Evolutionary conservation across 2,888 invertebrate genomes (phyloP).

Genomic region (Tillus elongatus): DNA sequence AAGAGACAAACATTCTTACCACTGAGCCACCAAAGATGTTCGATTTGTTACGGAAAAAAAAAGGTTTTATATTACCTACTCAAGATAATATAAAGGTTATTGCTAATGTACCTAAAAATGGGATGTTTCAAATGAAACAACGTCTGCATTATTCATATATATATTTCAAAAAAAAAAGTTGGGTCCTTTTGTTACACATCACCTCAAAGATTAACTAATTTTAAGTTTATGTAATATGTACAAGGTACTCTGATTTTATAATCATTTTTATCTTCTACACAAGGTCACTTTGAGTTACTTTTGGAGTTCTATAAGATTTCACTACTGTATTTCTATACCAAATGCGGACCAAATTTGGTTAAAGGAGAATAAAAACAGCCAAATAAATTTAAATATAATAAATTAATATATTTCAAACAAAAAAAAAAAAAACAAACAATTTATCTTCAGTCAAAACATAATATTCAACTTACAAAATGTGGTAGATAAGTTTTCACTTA

Average conservation of each 20-base stretch:
- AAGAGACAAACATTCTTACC: too few species aligned
- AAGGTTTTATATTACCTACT: too few species aligned
- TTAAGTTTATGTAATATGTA: slow-evolving; percentile 34
- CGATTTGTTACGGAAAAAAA: too few species aligned
- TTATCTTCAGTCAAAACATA: slow-evolving; percentile 33
- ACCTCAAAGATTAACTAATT: slow-evolving; percentile 34
- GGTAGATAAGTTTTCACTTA: too few species aligned
- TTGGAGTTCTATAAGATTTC: slow-evolving; percentile 30
- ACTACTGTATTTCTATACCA: slow-evolving; percentile 14
- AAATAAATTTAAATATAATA: slow-evolving; percentile 36
- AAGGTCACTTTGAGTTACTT: slow-evolving; percentile 41
- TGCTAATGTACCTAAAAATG: too few species aligned
- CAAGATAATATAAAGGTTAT: too few species aligned
- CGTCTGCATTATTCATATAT: too few species aligned
- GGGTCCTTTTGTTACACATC: slow-evolving; percentile 38
- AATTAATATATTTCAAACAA: slow-evolving; percentile 38
- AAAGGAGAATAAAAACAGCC: slow-evolving; percentile 28
- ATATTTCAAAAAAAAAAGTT: slow-evolving; percentile 31
- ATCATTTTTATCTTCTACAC: slow-evolving; percentile 36
- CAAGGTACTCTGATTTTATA: slow-evolving; percentile 40
- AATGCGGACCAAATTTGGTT: slow-evolving; percentile 31
- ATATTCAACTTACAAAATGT: too few species aligned
- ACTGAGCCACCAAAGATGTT: too few species aligned
- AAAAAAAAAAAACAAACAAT: slow-evolving; percentile 34
- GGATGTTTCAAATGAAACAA: too few species aligned